phyloP scores from a whole-genome alignment of 2,888 invertebrate genomes.

The Aporophyla lueneburgensis region DNA sequence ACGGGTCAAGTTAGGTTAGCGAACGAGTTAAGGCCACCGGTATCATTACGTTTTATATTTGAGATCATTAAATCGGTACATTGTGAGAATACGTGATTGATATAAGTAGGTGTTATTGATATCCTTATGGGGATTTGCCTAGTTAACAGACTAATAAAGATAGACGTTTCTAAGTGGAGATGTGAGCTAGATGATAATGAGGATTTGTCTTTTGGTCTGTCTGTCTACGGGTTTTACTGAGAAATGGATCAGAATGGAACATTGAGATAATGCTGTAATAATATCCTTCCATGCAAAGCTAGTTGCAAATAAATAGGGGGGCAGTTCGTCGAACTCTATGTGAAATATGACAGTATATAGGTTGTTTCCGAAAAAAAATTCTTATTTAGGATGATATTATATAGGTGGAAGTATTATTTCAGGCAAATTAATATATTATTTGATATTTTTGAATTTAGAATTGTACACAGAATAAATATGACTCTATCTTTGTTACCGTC shows the following conservation, averaged over 20 bases:
- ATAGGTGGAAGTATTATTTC: too few species aligned
- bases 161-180: conserved; percentile 26
- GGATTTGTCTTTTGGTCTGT: conserved; percentile 10
- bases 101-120: conserved; percentile 72
- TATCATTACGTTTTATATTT: conserved; percentile 87
- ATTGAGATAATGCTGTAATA: neutral
- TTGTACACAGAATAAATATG: too few species aligned
- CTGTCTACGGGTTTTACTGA: conserved; percentile 10
- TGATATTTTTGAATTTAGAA: too few species aligned
- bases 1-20: conserved; percentile 64
- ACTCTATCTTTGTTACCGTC: too few species aligned
- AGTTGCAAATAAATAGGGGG: neutral
- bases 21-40: conserved; percentile 78
- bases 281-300: neutral
- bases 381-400: too few species aligned
- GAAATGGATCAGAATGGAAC: conserved; percentile 17
- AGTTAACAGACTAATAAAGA: conserved; percentile 46
- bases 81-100: conserved; percentile 79
- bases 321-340: neutral
- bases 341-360: conserved; percentile 2
- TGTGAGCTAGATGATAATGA: conserved; percentile 55
- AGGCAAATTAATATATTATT: neutral
- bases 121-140: conserved; percentile 63
- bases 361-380: fast-evolving
- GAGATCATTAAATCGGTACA: conserved; percentile 85